A percentile compares a stretch with the other conserved stretches of the same genome.
Conservation (phyloP, 2,888 invertebrate species). For the Orgyia antiqua region DNA sequence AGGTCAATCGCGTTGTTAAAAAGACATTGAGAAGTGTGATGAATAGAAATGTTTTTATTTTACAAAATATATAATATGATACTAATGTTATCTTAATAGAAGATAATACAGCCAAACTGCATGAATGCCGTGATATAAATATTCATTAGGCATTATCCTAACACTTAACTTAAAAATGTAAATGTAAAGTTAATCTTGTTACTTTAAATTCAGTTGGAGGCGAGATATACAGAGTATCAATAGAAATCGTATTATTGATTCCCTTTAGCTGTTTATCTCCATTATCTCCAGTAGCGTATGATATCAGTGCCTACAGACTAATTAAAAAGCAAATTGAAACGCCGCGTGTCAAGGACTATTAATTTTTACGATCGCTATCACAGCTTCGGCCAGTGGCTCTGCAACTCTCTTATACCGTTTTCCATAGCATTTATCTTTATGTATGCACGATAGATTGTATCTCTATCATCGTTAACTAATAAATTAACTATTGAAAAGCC, state of each 20-base stretch:
- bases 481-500: conserved; percentile 53
- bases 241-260: conserved; percentile 32
- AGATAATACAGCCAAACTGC: conserved; percentile 8
- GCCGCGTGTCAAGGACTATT: conserved; percentile 56
- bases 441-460: conserved; percentile 53
- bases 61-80: neutral
- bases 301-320: conserved; percentile 32
- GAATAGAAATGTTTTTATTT: conserved; percentile 1
- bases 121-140: conserved; percentile 18
- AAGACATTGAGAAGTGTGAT: conserved; percentile 2
- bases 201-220: conserved; percentile 23
- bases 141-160: conserved; percentile 27
- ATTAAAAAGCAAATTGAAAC: conserved; percentile 66
- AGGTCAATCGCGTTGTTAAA: no score
- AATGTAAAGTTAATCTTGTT: conserved; percentile 26
- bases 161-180: conserved; percentile 27
- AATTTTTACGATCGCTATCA: conserved; percentile 64
- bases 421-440: conserved; percentile 48
- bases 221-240: conserved; percentile 19
- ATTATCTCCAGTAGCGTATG: conserved; percentile 27
- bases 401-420: conserved; percentile 37
- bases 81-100: conserved; percentile 7
- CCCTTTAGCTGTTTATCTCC: conserved; percentile 29
- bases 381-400: conserved; percentile 26
- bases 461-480: conserved; percentile 43